Evolutionary conservation across 1,140 invertebrate species (phyloP), one percentile per base, ranked within the genome.

Genomic region (Octopus sinensis): DNA sequence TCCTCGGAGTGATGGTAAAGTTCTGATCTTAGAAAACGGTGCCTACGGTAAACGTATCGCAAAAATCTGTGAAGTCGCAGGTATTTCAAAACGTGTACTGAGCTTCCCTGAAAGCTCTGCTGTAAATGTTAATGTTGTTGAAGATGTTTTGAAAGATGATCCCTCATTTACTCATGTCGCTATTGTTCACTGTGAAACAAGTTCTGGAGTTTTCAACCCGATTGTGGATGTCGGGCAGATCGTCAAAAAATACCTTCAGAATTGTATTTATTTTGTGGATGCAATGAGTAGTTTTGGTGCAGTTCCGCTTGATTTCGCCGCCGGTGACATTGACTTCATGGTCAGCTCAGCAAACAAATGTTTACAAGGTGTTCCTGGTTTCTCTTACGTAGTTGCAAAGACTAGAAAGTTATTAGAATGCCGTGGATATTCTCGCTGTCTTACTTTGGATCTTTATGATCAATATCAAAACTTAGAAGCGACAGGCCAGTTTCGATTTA

Each of bases 201-300:
- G 90, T 79, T 91, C 88, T 53, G 92, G 92, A 10, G 86, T 92
- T 9, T 82, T 92, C n/a, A 92, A 92, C 85, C 90, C 90, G 7
- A 89, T 92, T 5, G 86, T 87, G 75, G 86, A 89, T 75, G 87
- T 92, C 30, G 92, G 91, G 9, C 79, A 86, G 51, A 51, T 90
- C 12, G 87, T 92, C 1, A 90, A 90, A 80, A 79, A 85, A 54
- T 73, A 83, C 54, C 81, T 85, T 53, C 12, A 53, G 90, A 88
- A 87, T 51, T 83, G 89, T 12, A 81, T 85, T 7, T 92, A 87
- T 83, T 88, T 92, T 85, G 91, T 92, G 23, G 92, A 92, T 89
- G 91, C 91, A n/a, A 92, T 92, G 91, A 92, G 92, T 81, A 91
- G 90, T 82, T 92, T 93, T 88, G 92, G 92, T 54, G 92, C 91